Percentiles rank a stretch among this genome's conserved stretches.
Conservation (phyloP, 2,113 vertebrate genomes). For the Anoplopoma fimbria region DNA sequence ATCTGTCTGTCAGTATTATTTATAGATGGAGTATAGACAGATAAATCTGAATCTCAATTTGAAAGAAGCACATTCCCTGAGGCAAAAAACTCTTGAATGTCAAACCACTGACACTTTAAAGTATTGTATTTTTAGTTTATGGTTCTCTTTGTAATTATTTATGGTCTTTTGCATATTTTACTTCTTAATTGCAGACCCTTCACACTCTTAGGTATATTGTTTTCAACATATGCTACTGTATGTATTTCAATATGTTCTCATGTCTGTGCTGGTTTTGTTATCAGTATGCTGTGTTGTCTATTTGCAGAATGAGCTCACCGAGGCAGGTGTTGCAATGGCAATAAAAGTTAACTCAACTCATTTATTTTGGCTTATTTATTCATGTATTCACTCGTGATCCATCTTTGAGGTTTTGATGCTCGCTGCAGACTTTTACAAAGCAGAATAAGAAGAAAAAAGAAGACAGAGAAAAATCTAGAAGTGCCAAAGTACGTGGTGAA, state of each 20-base stretch:
- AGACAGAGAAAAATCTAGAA: neutral
- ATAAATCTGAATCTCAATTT: neutral
- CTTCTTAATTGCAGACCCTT: neutral
- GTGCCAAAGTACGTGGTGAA: neutral
- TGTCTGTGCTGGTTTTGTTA: neutral
- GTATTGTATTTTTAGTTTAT: neutral
- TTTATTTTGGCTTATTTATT: constrained; percentile 2
- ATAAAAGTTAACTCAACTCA: neutral
- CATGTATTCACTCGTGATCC: neutral
- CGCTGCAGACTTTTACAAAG: neutral
- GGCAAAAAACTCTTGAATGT: neutral
- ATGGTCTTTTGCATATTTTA: neutral
- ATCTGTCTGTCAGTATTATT: constrained; percentile 15
- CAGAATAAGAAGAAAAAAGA: neutral
- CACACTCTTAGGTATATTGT: too few relatives aligned
- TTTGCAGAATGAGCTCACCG: neutral
- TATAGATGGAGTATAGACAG: neutral
- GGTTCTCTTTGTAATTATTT: neutral
- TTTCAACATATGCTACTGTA: neutral
- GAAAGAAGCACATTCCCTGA: neutral
- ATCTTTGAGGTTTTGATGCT: neutral
- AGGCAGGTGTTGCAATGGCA: neutral
- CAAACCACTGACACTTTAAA: neutral
- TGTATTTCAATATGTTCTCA: neutral
- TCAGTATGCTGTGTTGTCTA: neutral